Evolutionary conservation across 2,797 vertebrate species (phyloP).

Genomic region (Erithacus rubecula): DNA sequence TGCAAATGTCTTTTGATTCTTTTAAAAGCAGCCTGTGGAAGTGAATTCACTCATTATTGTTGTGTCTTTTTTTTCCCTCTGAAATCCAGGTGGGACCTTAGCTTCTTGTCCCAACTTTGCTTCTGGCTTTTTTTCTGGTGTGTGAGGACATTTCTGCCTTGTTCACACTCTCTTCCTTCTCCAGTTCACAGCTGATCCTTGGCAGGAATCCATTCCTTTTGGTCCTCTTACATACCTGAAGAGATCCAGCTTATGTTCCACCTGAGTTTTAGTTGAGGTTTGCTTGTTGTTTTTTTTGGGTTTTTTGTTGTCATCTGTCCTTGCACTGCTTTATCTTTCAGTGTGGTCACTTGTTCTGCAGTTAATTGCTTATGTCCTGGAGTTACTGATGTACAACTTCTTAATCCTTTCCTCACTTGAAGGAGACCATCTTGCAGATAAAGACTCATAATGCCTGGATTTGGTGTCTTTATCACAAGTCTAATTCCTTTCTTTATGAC

Average conservation of each 20-base stretch:
- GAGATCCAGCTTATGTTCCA: background rate
- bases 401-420: background rate
- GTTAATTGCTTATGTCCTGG: background rate
- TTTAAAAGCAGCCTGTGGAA: background rate
- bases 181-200: background rate
- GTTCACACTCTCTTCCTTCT: background rate
- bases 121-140: background rate
- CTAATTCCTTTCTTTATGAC: background rate
- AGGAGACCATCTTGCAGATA: background rate
- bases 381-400: background rate
- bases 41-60: background rate
- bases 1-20: background rate
- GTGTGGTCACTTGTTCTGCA: background rate
- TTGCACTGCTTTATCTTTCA: background rate
- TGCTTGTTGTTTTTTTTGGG: background rate
- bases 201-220: background rate
- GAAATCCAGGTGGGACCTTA: background rate
- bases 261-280: background rate
- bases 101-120: background rate
- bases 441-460: background rate
- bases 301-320: fast-evolving
- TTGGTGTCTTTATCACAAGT: background rate
- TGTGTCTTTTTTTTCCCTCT: background rate
- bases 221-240: background rate
- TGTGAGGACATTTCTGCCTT: background rate